Evolutionary conservation across 1,140 invertebrate species (phyloP).

Genomic region (Papilio machaon): DNA sequence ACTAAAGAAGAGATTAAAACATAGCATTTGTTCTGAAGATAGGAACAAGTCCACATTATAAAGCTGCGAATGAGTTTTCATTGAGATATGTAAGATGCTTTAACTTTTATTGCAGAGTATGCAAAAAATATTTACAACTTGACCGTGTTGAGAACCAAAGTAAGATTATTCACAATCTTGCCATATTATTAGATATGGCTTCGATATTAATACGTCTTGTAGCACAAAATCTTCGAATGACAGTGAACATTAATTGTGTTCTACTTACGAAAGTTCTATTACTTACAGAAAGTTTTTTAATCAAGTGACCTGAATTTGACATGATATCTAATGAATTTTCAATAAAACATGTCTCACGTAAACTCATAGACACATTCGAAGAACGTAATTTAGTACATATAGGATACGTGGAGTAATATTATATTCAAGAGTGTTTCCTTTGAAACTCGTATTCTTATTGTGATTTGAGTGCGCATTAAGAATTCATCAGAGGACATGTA

Average conservation of each 20-base stretch:
- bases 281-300: background rate
- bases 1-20: background rate
- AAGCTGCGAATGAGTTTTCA: no score
- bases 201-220: no score
- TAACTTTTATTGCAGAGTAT: no score
- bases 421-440: slow-evolving; percentile 51
- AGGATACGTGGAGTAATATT: slow-evolving; percentile 41
- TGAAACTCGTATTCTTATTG: slow-evolving; percentile 64
- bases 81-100: no score
- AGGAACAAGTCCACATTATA: background rate
- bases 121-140: no score
- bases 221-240: background rate
- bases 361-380: slow-evolving; percentile 21
- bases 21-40: background rate
- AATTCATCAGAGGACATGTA: slow-evolving; percentile 61
- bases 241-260: background rate
- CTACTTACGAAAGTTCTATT: background rate
- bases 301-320: background rate
- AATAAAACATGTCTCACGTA: background rate
- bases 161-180: no score
- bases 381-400: slow-evolving; percentile 19
- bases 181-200: no score
- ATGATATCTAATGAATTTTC: slow-evolving; percentile 1
- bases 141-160: no score
- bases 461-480: slow-evolving; percentile 68